Evolutionary conservation across 2,888 invertebrate genomes (phyloP), one percentile per base, ranked within the genome.

Genomic region (Apantesis nais): DNA sequence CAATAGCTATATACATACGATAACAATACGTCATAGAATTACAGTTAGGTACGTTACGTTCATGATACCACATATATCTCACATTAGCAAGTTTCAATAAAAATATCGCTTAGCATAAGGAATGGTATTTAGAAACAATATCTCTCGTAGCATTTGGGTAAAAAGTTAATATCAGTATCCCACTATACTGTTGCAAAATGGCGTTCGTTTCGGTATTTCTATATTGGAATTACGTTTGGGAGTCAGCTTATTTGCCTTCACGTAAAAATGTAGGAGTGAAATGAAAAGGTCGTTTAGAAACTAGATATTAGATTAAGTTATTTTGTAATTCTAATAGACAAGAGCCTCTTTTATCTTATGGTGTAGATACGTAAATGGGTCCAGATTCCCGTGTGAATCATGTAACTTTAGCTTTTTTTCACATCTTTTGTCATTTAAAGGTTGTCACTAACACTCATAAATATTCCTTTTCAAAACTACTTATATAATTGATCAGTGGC

Each of bases 211-310:
- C 29, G 58, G 58, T 58, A 58, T 58, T 58, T 58, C 58, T 58
- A 29, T 58, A 58, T 58, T 58, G 58, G 58, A 58, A 58, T 58
- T 58, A 58, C 58, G 16, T 58, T 58, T 58, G 58, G 29, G 29
- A 58, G 16, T 58, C 25, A 1, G 16, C 29, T 58, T 58, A 29
- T 58, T 16, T 29, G 58, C 58, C 16, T 25, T 29, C 25, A 58
- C 29, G 58, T 29, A 58, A 29, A 58, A 58, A 58, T 58, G 58
- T 29, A 29, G 58, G 58, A 16, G 14, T 5, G 29, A 58, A 58
- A 14, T 29, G 29, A 58, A 58, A 29, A 29, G 29, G 29, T 29
- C 12, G 25, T 58, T 58, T 29, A 58, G 58, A 29, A 58, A 29
- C 9, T 29, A 58, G 12, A 55, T 55, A 55, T 55, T 55, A 25